Percentiles rank a stretch among this genome's conserved stretches.
phyloP scores from a whole-genome alignment of 2,888 invertebrate genomes.

The Operophtera brumata region DNA sequence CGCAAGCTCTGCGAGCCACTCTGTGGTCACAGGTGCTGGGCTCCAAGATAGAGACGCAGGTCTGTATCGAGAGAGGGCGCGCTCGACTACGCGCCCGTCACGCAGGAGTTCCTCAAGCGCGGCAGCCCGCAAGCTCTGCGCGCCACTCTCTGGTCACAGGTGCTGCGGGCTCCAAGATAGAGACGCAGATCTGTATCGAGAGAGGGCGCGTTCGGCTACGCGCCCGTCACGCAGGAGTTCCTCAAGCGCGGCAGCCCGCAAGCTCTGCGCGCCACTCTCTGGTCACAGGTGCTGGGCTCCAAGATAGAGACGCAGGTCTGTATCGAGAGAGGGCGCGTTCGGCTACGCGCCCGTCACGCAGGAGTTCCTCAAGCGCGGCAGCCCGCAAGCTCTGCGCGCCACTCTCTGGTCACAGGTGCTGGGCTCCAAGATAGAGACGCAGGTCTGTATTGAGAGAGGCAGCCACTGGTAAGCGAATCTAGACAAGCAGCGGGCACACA shows the following conservation, averaged over 20 bases:
- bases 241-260: slow-evolving; percentile 92
- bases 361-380: slow-evolving; percentile 93
- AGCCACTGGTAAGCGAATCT: too few species aligned
- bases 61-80: slow-evolving; percentile 83
- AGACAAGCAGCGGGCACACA: too few species aligned
- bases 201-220: slow-evolving; percentile 89
- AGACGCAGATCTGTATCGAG: slow-evolving; percentile 77
- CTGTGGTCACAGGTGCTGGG: slow-evolving; percentile 94
- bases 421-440: slow-evolving; percentile 86
- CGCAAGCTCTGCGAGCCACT: slow-evolving; percentile 87
- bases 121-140: slow-evolving; percentile 90
- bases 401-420: slow-evolving; percentile 93
- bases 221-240: slow-evolving; percentile 94
- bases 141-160: slow-evolving; percentile 91
- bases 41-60: slow-evolving; percentile 85
- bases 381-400: slow-evolving; percentile 88
- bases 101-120: slow-evolving; percentile 93
- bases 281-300: slow-evolving; percentile 93
- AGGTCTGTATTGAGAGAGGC: too few species aligned
- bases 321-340: slow-evolving; percentile 84
- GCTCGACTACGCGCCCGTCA: slow-evolving; percentile 91
- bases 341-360: slow-evolving; percentile 94
- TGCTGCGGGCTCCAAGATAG: slow-evolving; percentile 90
- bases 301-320: slow-evolving; percentile 83
- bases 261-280: slow-evolving; percentile 88